Evolutionary conservation across 1,140 invertebrate genomes (phyloP), one percentile per base, ranked within the genome.

Genomic region (silkworm (Bombyx mori)): DNA sequence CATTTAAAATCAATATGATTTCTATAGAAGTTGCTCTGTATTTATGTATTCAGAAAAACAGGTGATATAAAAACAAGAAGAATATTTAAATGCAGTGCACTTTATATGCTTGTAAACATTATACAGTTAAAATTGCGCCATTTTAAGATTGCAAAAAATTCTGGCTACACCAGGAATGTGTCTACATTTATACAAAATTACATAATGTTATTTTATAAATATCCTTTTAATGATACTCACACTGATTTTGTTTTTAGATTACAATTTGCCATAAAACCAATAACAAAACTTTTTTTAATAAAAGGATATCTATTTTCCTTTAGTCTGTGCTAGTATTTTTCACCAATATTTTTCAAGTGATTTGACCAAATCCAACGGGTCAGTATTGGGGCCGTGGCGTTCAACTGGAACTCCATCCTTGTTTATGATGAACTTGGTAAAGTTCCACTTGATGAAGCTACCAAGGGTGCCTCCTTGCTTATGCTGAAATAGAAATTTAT

Each of bases 371-470:
- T 90, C 90, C 56, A 90, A 84, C 0, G 97, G 96, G 75, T 95
- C 92, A 6, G 90, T 91, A 51, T 90, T 92, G 3, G 96, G 95
- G 7, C 91, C 92, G 89, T 95, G 96, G 74, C 97, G 90, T 65
- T 94, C 92, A 0, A 98, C 92, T 7, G 95, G 94, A 56, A 94
- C 87, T 8, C 98, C 97, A 60, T 98, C 88, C 79, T 94, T 96
- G 83, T 98, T 91, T 49, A 98, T 89, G 57, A 99, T 90, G 82
- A 99, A 99, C 78, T 99, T 99, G 8, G 96, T 95, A 73, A 99
- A 99, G 84, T 99, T 99, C 98, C 98, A 99, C 80, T 99, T 98
- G 68, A 99, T 97, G 57, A 91, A 92, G 77, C 91, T 90, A 26
- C 91, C 92, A 45, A 95, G 73, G 44, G 91, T 91, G 9, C 94